Evolutionary conservation across 1,140 invertebrate genomes (phyloP).

Genomic region (Conus ventricosus): DNA sequence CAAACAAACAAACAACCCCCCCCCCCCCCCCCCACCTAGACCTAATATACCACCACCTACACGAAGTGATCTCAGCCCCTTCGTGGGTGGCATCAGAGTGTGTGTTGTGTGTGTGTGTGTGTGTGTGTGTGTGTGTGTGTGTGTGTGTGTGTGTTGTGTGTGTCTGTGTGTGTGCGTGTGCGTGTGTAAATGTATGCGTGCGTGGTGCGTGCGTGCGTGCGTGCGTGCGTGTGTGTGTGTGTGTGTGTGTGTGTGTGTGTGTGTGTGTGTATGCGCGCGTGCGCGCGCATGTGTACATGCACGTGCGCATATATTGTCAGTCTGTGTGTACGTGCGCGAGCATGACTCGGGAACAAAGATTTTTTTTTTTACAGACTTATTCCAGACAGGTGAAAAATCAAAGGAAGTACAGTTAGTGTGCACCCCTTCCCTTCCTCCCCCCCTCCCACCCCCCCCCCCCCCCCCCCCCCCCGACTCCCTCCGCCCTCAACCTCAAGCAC

Average conservation of each 20-base stretch:
- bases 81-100: neutral
- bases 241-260: neutral
- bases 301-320: neutral
- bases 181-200: neutral
- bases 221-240: neutral
- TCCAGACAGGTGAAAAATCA: no score
- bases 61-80: neutral
- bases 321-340: neutral
- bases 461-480: no score
- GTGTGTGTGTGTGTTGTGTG: neutral
- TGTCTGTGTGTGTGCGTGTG: neutral
- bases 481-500: no score
- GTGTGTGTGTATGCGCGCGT: neutral
- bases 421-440: no score
- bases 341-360: neutral
- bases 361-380: no score
- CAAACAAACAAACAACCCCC: no score
- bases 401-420: no score
- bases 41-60: no score
- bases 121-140: neutral
- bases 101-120: neutral
- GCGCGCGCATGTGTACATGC: neutral
- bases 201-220: neutral
- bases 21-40: neutral
- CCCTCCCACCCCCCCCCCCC: no score